Percentiles rank a stretch among this genome's conserved stretches.
These are phyloP conservation scores for Schlechtendalia chinensis DNA, from an alignment of 1,140 invertebrate genomes.

Conservation along the genomic window DNA sequence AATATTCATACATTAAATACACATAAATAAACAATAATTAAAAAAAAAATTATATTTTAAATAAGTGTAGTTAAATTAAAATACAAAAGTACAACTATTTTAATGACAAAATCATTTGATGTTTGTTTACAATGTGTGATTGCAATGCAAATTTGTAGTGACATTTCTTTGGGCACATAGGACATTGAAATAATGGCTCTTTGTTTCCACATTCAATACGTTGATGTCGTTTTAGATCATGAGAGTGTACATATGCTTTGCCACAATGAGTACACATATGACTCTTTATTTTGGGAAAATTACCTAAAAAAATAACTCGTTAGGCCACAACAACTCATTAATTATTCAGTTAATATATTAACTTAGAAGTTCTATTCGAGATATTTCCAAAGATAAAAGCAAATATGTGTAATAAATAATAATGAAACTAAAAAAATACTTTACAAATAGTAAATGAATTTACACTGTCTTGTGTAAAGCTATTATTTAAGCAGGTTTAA, in stretches of 20 bases:
- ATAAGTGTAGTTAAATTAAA: not conserved
- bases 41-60: not conserved
- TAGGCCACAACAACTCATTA: not conserved
- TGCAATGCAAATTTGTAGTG: conserved; percentile 54
- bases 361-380: not conserved
- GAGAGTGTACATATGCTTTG: conserved; percentile 53
- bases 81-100: not conserved
- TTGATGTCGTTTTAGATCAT: conserved; percentile 52
- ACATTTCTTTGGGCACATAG: conserved; percentile 53
- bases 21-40: not conserved
- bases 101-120: not conserved
- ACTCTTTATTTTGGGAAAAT: conserved; percentile 19
- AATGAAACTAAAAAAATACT: not conserved
- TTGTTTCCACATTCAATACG: conserved; percentile 51
- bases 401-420: not conserved
- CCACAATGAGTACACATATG: conserved; percentile 53
- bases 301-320: conserved; percentile 33
- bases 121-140: conserved; percentile 51
- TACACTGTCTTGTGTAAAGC: conserved; percentile 2
- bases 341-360: not conserved
- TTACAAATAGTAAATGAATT: not conserved
- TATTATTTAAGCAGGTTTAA: not conserved
- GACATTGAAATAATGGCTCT: conserved; percentile 52
- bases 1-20: not conserved
- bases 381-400: not conserved